A percentile compares a stretch with the other conserved stretches of the same genome.
Conservation (phyloP, 2,888 invertebrate species). For the Synergus umbraculus region DNA sequence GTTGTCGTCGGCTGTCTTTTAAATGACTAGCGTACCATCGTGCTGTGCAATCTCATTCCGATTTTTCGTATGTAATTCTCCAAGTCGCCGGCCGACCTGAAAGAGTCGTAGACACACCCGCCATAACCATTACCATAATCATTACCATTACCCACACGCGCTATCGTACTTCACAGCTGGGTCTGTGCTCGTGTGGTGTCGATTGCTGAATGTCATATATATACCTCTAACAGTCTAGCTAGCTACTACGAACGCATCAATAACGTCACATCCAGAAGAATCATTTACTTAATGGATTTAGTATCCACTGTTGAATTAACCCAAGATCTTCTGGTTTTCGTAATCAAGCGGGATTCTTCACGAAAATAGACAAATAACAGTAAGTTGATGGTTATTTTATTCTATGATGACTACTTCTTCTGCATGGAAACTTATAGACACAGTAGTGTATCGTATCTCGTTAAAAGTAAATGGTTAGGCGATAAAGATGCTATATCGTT, state of each 20-base stretch:
- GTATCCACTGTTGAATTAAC: slow-evolving; percentile 4
- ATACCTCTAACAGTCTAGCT: neutral
- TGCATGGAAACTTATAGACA: slow-evolving; percentile 38
- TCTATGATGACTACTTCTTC: slow-evolving; percentile 25
- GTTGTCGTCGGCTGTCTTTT: slow-evolving; percentile 35
- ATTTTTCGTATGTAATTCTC: neutral
- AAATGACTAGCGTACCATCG: slow-evolving; percentile 13
- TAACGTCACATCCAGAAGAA: slow-evolving; percentile 6
- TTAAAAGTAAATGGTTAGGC: neutral
- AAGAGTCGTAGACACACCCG: slow-evolving; percentile 29
- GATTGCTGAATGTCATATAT: slow-evolving; percentile 6
- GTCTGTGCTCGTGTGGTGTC: slow-evolving; percentile 18
- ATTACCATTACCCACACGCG: slow-evolving; percentile 48
- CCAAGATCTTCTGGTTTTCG: neutral
- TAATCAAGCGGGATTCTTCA: neutral
- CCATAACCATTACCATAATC: slow-evolving; percentile 48
- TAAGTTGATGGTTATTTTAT: slow-evolving; percentile 3
- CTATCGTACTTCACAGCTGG: slow-evolving; percentile 25
- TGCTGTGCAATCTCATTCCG: neutral
- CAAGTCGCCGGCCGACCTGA: neutral
- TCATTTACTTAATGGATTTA: slow-evolving; percentile 23
- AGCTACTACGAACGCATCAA: slow-evolving; percentile 11
- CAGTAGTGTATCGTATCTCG: slow-evolving; percentile 18
- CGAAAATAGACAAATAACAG: neutral
- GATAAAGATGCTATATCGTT: neutral